Conservation (phyloP, 2,113 vertebrate genomes). For the Megalops atlanticus region DNA sequence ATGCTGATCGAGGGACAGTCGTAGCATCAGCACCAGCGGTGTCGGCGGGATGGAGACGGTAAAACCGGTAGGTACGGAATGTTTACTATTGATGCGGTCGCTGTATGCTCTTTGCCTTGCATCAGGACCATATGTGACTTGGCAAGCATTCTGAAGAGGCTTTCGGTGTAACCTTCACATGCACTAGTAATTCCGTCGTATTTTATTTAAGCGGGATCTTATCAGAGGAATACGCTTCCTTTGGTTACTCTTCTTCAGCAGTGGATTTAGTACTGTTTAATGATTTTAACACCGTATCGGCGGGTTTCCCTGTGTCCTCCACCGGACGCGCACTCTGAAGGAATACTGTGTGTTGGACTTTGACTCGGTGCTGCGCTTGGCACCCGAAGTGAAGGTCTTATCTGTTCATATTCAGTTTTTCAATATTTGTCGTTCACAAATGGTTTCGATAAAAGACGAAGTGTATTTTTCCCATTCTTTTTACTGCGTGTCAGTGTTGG, state of each 20-base stretch:
- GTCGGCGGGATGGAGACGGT: constrained; percentile 59
- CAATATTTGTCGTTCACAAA: not conserved
- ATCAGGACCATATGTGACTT: not conserved
- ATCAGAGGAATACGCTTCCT: not conserved
- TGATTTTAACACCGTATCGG: constrained; percentile 9
- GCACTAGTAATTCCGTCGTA: not conserved
- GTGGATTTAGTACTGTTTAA: constrained; percentile 7
- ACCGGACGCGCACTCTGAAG: constrained; percentile 16
- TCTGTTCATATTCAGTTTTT: not conserved
- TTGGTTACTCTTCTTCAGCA: not conserved
- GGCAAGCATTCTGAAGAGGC: constrained; percentile 7
- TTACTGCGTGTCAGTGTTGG: not conserved
- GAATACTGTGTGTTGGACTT: constrained; percentile 18
- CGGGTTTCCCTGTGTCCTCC: constrained; percentile 20
- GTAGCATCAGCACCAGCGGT: constrained; percentile 61
- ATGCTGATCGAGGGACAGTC: constrained; percentile 57
- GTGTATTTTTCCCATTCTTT: not conserved
- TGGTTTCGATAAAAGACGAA: not conserved
- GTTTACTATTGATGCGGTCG: constrained; percentile 15
- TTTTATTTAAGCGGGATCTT: not conserved
- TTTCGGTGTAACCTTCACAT: constrained; percentile 30
- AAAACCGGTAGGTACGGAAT: constrained; percentile 53
- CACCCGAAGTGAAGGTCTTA: not conserved
- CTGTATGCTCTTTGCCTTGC: not conserved
- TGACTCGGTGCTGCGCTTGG: constrained; percentile 15